Conservation (phyloP, 2,113 vertebrate species). For the Cephalopterus ornatus region DNA sequence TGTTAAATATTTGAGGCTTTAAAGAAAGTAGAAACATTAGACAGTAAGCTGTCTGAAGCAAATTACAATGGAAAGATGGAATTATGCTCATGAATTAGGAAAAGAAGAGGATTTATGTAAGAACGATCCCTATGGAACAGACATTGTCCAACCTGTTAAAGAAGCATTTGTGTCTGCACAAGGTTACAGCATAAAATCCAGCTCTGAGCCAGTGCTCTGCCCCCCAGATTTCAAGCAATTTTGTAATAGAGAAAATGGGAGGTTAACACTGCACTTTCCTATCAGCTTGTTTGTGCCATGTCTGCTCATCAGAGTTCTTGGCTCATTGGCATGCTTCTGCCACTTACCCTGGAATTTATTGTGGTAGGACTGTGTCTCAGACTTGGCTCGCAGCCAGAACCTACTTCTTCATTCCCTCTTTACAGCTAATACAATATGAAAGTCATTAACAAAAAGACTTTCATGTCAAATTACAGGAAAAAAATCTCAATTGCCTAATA, state of each 20-base stretch:
- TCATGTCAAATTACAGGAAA: slow-evolving; percentile 49
- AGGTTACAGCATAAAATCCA: background rate
- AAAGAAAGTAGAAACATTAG: background rate
- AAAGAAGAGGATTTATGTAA: slow-evolving; percentile 10
- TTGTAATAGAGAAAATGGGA: background rate
- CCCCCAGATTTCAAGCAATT: background rate
- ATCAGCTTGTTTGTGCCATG: background rate
- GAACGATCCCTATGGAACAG: background rate
- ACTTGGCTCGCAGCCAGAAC: slow-evolving; percentile 28
- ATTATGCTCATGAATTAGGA: background rate
- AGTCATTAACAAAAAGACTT: slow-evolving; percentile 61
- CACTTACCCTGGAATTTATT: slow-evolving; percentile 19
- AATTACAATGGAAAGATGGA: background rate
- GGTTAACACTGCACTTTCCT: background rate
- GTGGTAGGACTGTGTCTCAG: background rate
- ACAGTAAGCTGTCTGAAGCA: background rate
- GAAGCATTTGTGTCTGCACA: background rate
- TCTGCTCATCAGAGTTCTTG: background rate
- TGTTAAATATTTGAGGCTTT: background rate
- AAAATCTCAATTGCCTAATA: slow-evolving; percentile 48
- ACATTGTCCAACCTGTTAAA: background rate
- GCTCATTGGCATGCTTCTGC: slow-evolving; percentile 18
- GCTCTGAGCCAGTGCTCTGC: background rate
- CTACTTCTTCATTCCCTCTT: slow-evolving; percentile 20
- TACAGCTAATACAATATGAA: slow-evolving; percentile 53